phyloP scores from a whole-genome alignment of 2,888 invertebrate species.

The Spilosoma lubricipeda region DNA sequence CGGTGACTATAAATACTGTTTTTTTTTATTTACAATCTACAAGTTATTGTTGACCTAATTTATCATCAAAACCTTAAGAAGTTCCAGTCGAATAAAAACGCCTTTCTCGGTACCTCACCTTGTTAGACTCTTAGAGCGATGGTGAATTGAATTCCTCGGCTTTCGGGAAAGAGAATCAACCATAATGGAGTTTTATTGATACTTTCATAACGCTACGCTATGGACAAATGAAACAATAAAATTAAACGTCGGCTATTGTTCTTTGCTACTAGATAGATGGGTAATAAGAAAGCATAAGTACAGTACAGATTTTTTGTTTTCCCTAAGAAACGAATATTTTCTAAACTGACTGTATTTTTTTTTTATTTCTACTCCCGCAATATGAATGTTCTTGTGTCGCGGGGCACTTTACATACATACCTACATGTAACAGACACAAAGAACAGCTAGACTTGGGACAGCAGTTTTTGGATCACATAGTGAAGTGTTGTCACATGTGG shows the following conservation, averaged over 20 bases:
- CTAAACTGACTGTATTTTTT: too few relatives aligned
- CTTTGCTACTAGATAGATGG: background rate
- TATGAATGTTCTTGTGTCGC: too few relatives aligned
- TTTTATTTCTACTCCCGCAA: too few relatives aligned
- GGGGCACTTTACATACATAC: too few relatives aligned
- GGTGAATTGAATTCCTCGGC: conserved; percentile 57
- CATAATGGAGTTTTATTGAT: conserved; percentile 54
- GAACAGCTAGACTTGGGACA: too few relatives aligned
- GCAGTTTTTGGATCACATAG: too few relatives aligned
- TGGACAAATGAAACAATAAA: conserved; percentile 11
- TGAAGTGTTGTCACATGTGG: too few relatives aligned
- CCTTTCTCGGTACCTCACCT: conserved; percentile 51
- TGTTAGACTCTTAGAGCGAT: conserved; percentile 52
- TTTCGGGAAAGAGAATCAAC: conserved; percentile 51
- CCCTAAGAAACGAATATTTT: too few relatives aligned
- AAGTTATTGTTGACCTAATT: background rate
- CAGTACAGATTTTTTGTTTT: too few relatives aligned
- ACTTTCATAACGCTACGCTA: conserved; percentile 40
- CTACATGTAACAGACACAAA: too few relatives aligned
- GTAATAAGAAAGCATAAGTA: background rate
- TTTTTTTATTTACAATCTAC: too few relatives aligned
- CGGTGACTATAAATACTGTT: too few relatives aligned
- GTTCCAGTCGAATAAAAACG: conserved; percentile 15
- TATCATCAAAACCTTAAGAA: background rate
- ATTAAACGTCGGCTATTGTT: conserved; percentile 1